Percentiles rank a stretch among this genome's conserved stretches.
Evolutionary conservation across 2,113 vertebrate genomes (phyloP).

Genomic region (Aphelocoma coerulescens): DNA sequence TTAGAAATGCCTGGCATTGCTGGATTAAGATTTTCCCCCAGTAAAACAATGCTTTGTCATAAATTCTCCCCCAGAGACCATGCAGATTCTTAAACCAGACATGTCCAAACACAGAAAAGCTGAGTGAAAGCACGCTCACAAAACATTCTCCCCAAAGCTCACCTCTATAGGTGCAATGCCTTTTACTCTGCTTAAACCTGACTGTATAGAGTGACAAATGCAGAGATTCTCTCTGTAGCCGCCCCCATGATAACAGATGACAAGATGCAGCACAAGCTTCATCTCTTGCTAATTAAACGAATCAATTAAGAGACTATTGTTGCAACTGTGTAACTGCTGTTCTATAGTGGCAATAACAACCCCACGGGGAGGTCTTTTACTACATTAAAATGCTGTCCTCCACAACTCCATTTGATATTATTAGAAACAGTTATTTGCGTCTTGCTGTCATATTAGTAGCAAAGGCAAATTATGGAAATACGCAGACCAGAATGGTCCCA

Average conservation of each 20-base stretch:
- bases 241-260: conserved; percentile 82
- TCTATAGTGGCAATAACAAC: conserved; percentile 89
- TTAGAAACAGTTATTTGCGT: conserved; percentile 98
- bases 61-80: neutral
- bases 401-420: conserved; percentile 96
- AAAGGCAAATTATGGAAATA: conserved; percentile 98
- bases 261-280: conserved; percentile 84
- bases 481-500: conserved; percentile 88
- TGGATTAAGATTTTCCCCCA: neutral
- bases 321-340: conserved; percentile 95
- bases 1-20: neutral
- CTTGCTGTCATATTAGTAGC: conserved; percentile 96
- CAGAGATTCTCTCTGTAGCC: conserved; percentile 71
- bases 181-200: neutral
- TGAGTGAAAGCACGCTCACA: neutral
- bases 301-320: conserved; percentile 99
- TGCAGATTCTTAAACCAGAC: neutral
- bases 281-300: conserved; percentile 99
- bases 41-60: conserved; percentile 23
- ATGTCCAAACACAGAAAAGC: neutral
- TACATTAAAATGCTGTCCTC: conserved; percentile 94
- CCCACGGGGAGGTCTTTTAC: conserved; percentile 90
- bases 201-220: conserved; percentile 76
- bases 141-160: neutral
- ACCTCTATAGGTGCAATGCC: neutral